phyloP scores from a whole-genome alignment of 1,140 invertebrate genomes.

The Heliothis virescens region DNA sequence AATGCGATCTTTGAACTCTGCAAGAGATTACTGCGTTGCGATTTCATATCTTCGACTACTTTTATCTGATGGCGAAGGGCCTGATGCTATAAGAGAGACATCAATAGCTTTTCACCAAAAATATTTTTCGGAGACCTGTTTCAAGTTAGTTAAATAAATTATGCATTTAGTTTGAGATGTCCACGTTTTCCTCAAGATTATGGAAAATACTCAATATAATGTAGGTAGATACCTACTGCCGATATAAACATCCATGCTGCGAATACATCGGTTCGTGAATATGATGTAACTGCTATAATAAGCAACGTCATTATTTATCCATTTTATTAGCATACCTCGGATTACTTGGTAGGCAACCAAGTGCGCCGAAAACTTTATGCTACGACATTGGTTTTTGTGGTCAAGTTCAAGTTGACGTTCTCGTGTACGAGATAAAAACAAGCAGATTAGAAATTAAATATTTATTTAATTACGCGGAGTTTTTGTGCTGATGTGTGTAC shows the following conservation, averaged over 20 bases:
- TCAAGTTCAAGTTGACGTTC: constrained; percentile 78
- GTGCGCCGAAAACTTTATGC: constrained; percentile 58
- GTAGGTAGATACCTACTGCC: neutral
- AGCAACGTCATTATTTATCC: constrained; percentile 68
- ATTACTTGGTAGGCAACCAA: constrained; percentile 62
- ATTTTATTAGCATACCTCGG: constrained; percentile 66
- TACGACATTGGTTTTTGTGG: constrained; percentile 75
- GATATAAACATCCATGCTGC: constrained; percentile 5
- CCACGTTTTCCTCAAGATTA: neutral
- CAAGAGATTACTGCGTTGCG: neutral
- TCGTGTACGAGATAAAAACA: constrained; percentile 34
- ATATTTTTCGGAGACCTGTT: no score
- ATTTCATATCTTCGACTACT: neutral
- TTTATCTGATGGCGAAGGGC: neutral
- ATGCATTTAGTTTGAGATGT: neutral
- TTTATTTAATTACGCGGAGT: constrained; percentile 32
- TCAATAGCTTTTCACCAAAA: no score
- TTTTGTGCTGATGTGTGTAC: constrained; percentile 10
- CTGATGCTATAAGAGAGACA: neutral
- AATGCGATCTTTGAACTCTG: constrained; percentile 41
- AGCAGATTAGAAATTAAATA: constrained; percentile 42
- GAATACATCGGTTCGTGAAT: constrained; percentile 51
- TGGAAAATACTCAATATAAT: constrained; percentile 19
- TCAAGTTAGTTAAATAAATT: no score
- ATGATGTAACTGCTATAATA: constrained; percentile 74